phyloP scores from a whole-genome alignment of 1,140 invertebrate species.

The Streblospio benedicti region DNA sequence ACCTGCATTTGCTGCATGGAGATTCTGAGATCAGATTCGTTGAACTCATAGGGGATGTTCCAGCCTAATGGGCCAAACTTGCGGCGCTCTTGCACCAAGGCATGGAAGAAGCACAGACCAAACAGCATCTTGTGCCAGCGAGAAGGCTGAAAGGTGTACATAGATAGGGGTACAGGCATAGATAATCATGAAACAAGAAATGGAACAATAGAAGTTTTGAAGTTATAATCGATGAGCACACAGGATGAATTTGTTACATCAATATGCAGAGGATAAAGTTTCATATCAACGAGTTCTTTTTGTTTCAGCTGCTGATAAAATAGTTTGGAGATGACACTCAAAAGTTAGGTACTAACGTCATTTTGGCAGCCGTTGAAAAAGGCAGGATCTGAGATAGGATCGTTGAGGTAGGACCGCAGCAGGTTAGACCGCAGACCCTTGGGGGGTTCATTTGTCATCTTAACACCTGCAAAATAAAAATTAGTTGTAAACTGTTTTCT shows the following conservation, averaged over 20 bases:
- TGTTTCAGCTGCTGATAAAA: not conserved
- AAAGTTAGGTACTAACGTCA: not conserved
- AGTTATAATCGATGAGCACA: slow-evolving; percentile 17
- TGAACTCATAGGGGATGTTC: slow-evolving; percentile 51
- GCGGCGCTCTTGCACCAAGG: slow-evolving; percentile 46
- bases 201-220: slow-evolving; percentile 37
- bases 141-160: slow-evolving; percentile 29
- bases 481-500: not conserved
- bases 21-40: slow-evolving; percentile 47
- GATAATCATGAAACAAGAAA: slow-evolving; percentile 42
- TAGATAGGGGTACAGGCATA: no score
- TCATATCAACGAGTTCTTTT: not conserved
- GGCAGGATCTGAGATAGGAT: slow-evolving; percentile 43
- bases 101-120: slow-evolving; percentile 48
- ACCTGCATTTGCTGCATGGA: slow-evolving; percentile 48
- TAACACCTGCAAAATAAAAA: slow-evolving; percentile 36
- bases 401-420: slow-evolving; percentile 46
- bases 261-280: no score
- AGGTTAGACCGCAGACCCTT: slow-evolving; percentile 46
- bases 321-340: not conserved
- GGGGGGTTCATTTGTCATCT: slow-evolving; percentile 51
- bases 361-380: slow-evolving; percentile 43
- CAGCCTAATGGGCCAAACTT: slow-evolving; percentile 49
- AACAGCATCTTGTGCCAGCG: slow-evolving; percentile 48
- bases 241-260: no score